Evolutionary conservation across 1,140 invertebrate genomes (phyloP).

Genomic region (Drosophila bipectinata): DNA sequence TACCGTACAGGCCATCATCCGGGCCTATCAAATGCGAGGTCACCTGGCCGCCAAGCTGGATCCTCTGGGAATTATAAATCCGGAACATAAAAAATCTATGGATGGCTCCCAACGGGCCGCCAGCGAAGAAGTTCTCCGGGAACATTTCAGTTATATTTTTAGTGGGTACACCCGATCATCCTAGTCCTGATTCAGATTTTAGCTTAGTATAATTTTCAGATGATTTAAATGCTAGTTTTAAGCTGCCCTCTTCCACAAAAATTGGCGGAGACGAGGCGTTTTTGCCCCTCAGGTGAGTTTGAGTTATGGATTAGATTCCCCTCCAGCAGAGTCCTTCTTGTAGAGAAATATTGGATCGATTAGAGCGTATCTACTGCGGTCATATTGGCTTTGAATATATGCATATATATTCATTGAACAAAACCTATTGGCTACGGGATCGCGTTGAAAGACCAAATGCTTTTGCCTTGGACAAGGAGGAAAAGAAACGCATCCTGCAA

Average conservation of each 20-base stretch:
- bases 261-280: constrained; percentile 66
- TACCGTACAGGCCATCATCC: constrained; percentile 98
- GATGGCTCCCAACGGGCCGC: constrained; percentile 84
- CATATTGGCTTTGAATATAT: constrained; percentile 94
- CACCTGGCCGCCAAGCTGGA: constrained; percentile 97
- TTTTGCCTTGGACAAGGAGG: constrained; percentile 28
- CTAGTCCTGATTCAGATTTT: neutral
- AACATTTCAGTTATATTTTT: constrained; percentile 63
- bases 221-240: constrained; percentile 67
- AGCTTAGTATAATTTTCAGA: constrained; percentile 13
- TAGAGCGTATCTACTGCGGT: constrained; percentile 89
- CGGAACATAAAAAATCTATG: constrained; percentile 6
- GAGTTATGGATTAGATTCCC: neutral
- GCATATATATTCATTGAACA: constrained; percentile 91
- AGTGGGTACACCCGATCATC: constrained; percentile 25
- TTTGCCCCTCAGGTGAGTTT: constrained; percentile 56
- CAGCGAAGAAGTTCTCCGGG: constrained; percentile 64
- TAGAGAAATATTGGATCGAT: constrained; percentile 90
- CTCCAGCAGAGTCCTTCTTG: constrained; percentile 32
- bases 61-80: constrained; percentile 90
- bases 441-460: constrained; percentile 90
- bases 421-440: constrained; percentile 92
- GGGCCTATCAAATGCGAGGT: constrained; percentile 97
- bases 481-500: constrained; percentile 61
- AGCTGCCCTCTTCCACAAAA: constrained; percentile 57